phyloP scores from a whole-genome alignment of 2,888 invertebrate genomes.

The Macaria notata region DNA sequence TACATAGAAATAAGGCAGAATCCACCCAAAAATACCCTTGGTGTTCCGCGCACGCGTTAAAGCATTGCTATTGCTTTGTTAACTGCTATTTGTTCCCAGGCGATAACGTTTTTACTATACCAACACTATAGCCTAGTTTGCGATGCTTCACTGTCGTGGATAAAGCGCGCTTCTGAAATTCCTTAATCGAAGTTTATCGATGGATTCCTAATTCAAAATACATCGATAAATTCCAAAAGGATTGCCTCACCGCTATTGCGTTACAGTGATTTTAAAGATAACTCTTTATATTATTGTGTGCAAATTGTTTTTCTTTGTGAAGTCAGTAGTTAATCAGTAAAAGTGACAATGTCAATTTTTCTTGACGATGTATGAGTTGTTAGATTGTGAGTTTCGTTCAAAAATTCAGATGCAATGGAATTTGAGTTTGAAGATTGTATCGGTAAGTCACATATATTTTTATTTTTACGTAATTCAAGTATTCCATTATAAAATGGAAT shows the following conservation, averaged over 20 bases:
- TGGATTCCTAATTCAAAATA: slow-evolving; percentile 22
- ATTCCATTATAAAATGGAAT: too few relatives aligned
- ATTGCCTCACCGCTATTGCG: slow-evolving; percentile 24
- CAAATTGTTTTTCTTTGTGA: slow-evolving; percentile 2
- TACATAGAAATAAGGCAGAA: too few relatives aligned
- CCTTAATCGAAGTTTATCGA: slow-evolving; percentile 3
- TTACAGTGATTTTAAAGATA: slow-evolving; percentile 21
- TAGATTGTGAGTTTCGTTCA: slow-evolving; percentile 3
- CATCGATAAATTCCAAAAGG: slow-evolving; percentile 25
- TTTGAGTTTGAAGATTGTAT: slow-evolving; percentile 30
- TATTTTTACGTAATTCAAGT: background rate
- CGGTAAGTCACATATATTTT: slow-evolving; percentile 25
- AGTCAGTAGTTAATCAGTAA: slow-evolving; percentile 3
- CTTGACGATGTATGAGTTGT: slow-evolving; percentile 8
- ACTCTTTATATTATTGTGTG: background rate
- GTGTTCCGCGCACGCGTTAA: slow-evolving; percentile 46
- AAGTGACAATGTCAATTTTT: slow-evolving; percentile 12
- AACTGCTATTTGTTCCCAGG: slow-evolving; percentile 51
- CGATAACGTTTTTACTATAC: slow-evolving; percentile 47
- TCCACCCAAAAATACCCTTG: slow-evolving; percentile 14
- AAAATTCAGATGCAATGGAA: slow-evolving; percentile 22
- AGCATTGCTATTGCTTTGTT: slow-evolving; percentile 52
- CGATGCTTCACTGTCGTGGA: slow-evolving; percentile 2
- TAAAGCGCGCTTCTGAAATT: slow-evolving; percentile 2
- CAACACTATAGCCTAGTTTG: slow-evolving; percentile 34